Base-by-base conservation (phyloP, 2,888 invertebrate genomes). In the Philopedon plagiatum region DNA sequence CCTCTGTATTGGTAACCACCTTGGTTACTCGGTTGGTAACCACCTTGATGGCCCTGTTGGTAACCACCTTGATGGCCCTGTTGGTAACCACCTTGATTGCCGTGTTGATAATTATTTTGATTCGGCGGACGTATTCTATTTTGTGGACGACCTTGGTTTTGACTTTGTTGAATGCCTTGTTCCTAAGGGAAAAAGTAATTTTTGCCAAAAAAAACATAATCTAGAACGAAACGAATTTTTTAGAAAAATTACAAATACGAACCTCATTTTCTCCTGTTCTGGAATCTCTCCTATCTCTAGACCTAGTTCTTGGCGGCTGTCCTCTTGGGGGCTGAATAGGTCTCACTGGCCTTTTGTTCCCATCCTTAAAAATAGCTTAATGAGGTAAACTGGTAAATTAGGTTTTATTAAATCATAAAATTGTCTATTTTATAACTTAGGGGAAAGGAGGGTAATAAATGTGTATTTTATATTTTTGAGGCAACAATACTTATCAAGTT, bases 321-420 rank as follows among this genome's bases (percentile, higher is more conserved):
- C 71, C 71, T 29, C 78, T 78, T 9, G 82, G 81, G 13, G 84
- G 85, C 61, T 85, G 84, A 41, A 84, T 83, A 2, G 84, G 84
- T 75, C 81, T 80, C 5, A 84, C 81, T 18, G 80, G 78, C 65
- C 84, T 83, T 77, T 84, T 86, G 63, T 64, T 58, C 7, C 64
- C 69, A 61, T 70, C 73, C 69, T 73, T 15, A 62, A 44, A 64
- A 44, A 15, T 41, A 44, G 34, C 13, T 0, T 18, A 34, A 37
- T 9, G n/a, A 37, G 11, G 34, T 32, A 9, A 56, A 56, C 5
- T 26, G 4, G 3, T 26, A 26, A 56, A 56, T 26, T n/a, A 26
- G 56, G 8, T 9, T 23, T 26, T 26, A 19, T 32, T 13, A 18
- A 57, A 26, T 29, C n/a, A 19, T 29, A 26, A 5, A 21, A 11